These are phyloP conservation scores for Hermaeophaga mercurialis DNA, from an alignment of 2,888 invertebrate genomes.

Conservation along the genomic window DNA sequence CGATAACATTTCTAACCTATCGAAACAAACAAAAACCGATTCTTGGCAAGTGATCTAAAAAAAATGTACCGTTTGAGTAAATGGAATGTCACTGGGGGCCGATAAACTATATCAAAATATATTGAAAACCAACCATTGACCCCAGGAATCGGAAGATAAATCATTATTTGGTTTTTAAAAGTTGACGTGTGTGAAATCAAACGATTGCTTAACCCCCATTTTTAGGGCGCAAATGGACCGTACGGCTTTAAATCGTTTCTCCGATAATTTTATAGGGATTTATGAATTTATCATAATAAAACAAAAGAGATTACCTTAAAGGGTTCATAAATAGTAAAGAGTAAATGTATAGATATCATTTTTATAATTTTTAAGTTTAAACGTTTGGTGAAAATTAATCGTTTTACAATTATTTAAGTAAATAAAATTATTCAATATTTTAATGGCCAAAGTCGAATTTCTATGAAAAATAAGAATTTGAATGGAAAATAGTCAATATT, in stretches of 20 bases:
- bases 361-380: too few species aligned
- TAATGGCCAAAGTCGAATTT: too few species aligned
- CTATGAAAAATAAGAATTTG: too few species aligned
- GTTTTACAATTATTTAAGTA: too few species aligned
- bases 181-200: constrained; percentile 36
- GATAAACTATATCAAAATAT: constrained; percentile 49
- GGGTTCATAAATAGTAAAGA: too few species aligned
- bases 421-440: too few species aligned
- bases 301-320: too few species aligned
- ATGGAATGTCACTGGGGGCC: constrained; percentile 45
- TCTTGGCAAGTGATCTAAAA: constrained; percentile 29
- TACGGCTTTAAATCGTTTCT: not conserved
- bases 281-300: too few species aligned
- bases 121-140: constrained; percentile 43
- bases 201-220: constrained; percentile 27
- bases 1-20: constrained; percentile 32
- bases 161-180: constrained; percentile 31
- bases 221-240: constrained; percentile 9
- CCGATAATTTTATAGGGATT: constrained; percentile 11
- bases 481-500: too few species aligned
- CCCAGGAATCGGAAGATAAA: constrained; percentile 32
- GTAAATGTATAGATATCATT: too few species aligned
- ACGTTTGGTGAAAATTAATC: too few species aligned
- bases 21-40: constrained; percentile 33
- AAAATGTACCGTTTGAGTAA: constrained; percentile 45